Evolutionary conservation across 2,113 vertebrate genomes (phyloP).

Genomic region (Brachypteracias leptosomus): DNA sequence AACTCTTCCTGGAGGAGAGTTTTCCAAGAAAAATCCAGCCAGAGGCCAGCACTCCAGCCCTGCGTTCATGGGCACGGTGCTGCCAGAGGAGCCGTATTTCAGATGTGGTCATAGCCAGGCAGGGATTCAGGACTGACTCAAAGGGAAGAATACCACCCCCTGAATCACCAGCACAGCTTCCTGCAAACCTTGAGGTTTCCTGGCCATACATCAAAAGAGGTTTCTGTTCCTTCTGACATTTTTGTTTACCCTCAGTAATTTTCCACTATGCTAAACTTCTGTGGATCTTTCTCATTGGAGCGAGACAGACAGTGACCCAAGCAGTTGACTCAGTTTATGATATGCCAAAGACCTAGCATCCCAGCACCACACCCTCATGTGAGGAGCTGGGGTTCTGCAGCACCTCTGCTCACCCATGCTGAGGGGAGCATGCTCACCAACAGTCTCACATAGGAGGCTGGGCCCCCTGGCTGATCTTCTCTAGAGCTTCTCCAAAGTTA

Average conservation of each 20-base stretch:
- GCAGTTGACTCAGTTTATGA: neutral
- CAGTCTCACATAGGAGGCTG: neutral
- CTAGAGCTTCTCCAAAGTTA: neutral
- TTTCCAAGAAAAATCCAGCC: conserved; percentile 48
- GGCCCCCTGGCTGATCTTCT: neutral
- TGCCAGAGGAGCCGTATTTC: neutral
- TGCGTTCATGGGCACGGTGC: neutral
- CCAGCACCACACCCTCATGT: neutral
- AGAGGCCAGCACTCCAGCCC: neutral
- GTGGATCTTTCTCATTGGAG: neutral
- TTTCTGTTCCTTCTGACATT: conserved; percentile 14
- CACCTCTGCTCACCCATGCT: neutral
- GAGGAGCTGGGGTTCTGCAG: neutral
- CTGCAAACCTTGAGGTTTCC: conserved; percentile 56
- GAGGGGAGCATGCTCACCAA: neutral
- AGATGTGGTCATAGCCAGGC: conserved; percentile 63
- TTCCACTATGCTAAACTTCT: conserved; percentile 39
- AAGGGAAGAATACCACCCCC: conserved; percentile 41
- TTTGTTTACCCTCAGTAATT: conserved; percentile 24
- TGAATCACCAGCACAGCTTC: conserved; percentile 52
- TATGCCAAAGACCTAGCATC: neutral
- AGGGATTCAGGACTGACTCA: conserved; percentile 58
- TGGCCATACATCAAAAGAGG: conserved; percentile 26
- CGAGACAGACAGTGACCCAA: neutral
- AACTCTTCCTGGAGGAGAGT: conserved; percentile 14